Base-by-base conservation (phyloP, 2,888 invertebrate species). In the Trichogramma dendrolimi region DNA sequence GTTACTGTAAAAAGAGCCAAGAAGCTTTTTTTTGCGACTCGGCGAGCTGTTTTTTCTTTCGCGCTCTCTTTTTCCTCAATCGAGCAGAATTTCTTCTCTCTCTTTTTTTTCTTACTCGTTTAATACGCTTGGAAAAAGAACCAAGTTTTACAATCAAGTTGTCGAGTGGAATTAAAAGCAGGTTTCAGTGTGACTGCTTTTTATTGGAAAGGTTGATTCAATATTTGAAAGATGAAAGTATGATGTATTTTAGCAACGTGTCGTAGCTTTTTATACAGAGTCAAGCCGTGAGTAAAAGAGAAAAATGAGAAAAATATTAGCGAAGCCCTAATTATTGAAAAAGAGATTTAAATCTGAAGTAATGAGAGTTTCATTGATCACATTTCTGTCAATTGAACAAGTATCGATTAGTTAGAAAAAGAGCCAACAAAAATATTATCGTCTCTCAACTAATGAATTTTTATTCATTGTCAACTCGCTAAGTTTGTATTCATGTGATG, bases 221-320 rank as follows among this genome's bases (percentile, higher is more conserved):
- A 65, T 62, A 62, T 65, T 65, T 62, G 62, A 65, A 52, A 58
- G 62, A 59, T 58, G 60, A 62, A 62, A 65, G 61, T 62, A 62
- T 62, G 51, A 60, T 62, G 60, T 60, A 61, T 56, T 62, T 58
- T 60, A 27, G 5, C 39, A n/a, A 42, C 14, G 47, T 40, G 27
- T 2, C 46, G 52, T 44, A 43, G 55, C 56, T 52, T 10, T 14
- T 14, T 14, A 14, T 14, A 14, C 53, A 44, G 42, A 61, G 52
- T 2, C 14, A 11, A 63, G 60, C 57, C 50, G 55, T 52, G 47
- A 60, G 27, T 27, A 27, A 27, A 27, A 27, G 27, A 27, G 27
- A 27, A 27, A 27, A 27, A 27, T 27, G 27, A 27, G 27, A 27
- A 27, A 27, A 27, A 27, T 27, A 60, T 60, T 60, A 57, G 40